Conservation (phyloP, 2,888 invertebrate species). For the Prenolepis imparis region DNA sequence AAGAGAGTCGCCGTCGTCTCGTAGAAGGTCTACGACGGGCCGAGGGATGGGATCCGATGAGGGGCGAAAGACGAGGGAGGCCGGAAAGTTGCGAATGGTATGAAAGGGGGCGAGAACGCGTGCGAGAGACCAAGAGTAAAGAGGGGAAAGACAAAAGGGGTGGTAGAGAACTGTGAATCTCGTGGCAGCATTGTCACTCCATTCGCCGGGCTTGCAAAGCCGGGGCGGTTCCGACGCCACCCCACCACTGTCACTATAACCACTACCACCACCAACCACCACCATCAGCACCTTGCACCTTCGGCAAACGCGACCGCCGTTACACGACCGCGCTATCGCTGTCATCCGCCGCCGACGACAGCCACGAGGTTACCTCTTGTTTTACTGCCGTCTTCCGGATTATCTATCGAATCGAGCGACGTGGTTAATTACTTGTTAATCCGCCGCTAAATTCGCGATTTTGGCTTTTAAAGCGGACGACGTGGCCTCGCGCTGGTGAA, state of each 20-base stretch:
- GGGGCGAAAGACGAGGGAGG: conserved; percentile 61
- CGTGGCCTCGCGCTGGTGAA: too few species aligned
- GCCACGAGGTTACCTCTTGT: conserved; percentile 75
- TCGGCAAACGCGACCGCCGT: conserved; percentile 34
- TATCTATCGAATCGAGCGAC: conserved; percentile 74
- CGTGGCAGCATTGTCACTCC: conserved; percentile 79
- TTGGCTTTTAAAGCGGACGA: conserved; percentile 63
- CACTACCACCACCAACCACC: conserved; percentile 55
- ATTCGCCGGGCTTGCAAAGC: conserved; percentile 77
- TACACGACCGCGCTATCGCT: conserved; percentile 50
- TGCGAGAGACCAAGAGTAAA: conserved; percentile 70
- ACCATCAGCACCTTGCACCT: conserved; percentile 58
- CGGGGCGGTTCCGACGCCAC: conserved; percentile 77
- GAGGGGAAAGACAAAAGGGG: conserved; percentile 78
- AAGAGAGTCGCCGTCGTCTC: conserved; percentile 26
- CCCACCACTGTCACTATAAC: conserved; percentile 70
- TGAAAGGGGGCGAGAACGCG: conserved; percentile 69
- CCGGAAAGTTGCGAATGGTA: conserved; percentile 77
- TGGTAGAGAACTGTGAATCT: conserved; percentile 79
- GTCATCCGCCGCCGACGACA: conserved; percentile 60
- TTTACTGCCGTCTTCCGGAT: conserved; percentile 82
- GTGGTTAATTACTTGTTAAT: conserved; percentile 77
- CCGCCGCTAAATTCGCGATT: conserved; percentile 78
- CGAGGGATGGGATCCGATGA: conserved; percentile 28
- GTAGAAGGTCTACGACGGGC: background rate